Evolutionary conservation across 2,797 vertebrate genomes (phyloP).

Genomic region (Triplophysa yarkandensis): DNA sequence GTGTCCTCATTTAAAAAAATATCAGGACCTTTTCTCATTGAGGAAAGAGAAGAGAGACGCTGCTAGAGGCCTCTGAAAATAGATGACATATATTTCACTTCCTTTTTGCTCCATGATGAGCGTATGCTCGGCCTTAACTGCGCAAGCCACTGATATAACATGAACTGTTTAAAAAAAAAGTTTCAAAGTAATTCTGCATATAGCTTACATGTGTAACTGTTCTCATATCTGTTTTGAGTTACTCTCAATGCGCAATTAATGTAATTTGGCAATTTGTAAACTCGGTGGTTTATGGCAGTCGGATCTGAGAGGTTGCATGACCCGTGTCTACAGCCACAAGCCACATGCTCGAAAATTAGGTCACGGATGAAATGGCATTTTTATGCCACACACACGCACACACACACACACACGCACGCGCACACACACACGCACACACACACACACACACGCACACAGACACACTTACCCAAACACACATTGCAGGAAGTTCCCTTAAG

Average conservation of each 20-base stretch:
- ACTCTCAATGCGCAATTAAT: background rate
- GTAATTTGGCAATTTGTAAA: background rate
- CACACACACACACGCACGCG: background rate
- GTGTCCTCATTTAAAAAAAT: slow-evolving; percentile 65
- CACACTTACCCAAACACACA: slow-evolving; percentile 3
- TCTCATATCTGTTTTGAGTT: background rate
- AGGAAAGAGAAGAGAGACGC: slow-evolving; percentile 54
- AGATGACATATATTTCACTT: slow-evolving; percentile 53
- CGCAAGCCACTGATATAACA: slow-evolving; percentile 13
- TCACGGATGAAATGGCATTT: slow-evolving; percentile 18
- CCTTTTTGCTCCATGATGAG: slow-evolving; percentile 16
- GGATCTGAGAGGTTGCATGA: background rate
- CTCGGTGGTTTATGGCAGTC: background rate
- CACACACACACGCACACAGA: slow-evolving; percentile 4
- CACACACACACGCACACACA: background rate
- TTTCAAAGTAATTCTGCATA: background rate
- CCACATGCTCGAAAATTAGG: slow-evolving; percentile 28
- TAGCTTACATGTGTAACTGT: background rate
- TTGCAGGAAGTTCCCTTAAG: slow-evolving; percentile 31
- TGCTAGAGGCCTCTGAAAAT: slow-evolving; percentile 47
- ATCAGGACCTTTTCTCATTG: slow-evolving; percentile 64
- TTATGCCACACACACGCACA: background rate
- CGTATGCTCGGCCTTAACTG: background rate
- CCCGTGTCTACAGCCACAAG: slow-evolving; percentile 1
- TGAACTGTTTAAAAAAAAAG: background rate